Evolutionary conservation across 2,113 vertebrate species (phyloP), one percentile per base, ranked within the genome.

Genomic region (Zingel zingel): DNA sequence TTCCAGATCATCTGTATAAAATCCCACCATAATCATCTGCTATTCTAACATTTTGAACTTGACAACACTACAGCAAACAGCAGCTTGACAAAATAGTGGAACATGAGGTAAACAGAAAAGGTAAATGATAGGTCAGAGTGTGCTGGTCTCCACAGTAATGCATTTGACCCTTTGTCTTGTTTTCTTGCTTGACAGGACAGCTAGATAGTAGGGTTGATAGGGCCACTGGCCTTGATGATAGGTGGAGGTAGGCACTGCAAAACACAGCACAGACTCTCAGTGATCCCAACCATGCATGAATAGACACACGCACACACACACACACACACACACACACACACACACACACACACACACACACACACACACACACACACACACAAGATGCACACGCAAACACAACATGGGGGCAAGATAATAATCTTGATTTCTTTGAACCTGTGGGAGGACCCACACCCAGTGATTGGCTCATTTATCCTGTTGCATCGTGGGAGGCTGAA

Each of bases 381-480:
- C 45, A 48, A 58, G 10, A 50, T 12, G 30, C 61, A 66, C 47
- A 59, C 5, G 8, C 36, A 45, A 45, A 57, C 23, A 27, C 59
- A 62, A 15, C 45, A 72, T 68, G 80, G 57, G 74, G 74, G 69
- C 8, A 36, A 61, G 74, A 79, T 86, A 90, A 76, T 90, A 64
- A 61, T 83, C 70, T 72, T 81, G 48, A 78, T 82, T 75, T 78
- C 64, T 79, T 61, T 75, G 64, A 85, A 85, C 39, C 56, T 53
- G 74, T 84, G 77, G 77, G 87, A 82, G 81, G 83, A 65, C 39
- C 48, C 8, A 19, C 43, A 9, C 10, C 54, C 51, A 33, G n/a
- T 78, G 79, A 89, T 86, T 86, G 83, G 74, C 72, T 78, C 77
- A 84, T 86, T 87, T 73, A 77, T 89, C 59, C 86, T 72, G 61